Base-by-base conservation (phyloP, 2,888 invertebrate genomes). In the Keiferia lycopersicella region DNA sequence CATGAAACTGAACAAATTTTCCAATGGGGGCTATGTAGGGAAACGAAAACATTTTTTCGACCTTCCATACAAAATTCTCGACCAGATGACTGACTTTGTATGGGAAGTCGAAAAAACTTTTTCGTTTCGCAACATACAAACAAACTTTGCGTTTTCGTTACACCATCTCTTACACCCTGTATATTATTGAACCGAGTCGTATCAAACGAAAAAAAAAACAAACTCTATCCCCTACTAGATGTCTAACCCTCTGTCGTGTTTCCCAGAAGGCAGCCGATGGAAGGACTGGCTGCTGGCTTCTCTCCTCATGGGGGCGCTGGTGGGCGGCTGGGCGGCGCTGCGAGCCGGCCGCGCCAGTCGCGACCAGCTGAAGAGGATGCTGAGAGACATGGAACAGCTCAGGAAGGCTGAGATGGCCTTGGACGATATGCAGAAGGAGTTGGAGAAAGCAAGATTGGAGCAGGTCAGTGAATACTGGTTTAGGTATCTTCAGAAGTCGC, bases 261-360 rank as follows among this genome's bases (percentile, higher is more conserved):
- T 77, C 73, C 67, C 84, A 96, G 96, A 95, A 92, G 94, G 95
- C 74, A 96, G 95, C 80, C 94, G 95, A 81, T 94, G 97, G 93
- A 99, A 99, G 89, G 99, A 99, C 91, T 93, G 97, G 79, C 94
- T 97, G 69, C 93, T 99, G 76, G 96, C 97, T 41, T 95, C 96
- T 2, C 91, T 98, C 65, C 91, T 98, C 63, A 92, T 98, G 70
- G 95, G 97, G 73, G 98, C 98, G 10, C 93, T 97, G 63, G 95
- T 96, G 64, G 98, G 97, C 62, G 96, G 96, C 74, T 98, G 97
- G 97, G 97, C 97, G 84, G 98, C 97, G 34, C 95, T 97, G 84
- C 95, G 96, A 65, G 98, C 98, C 72, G 97, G 98, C 80, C 96
- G 97, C 78, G 96, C 95, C 78, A 97, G 97, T 45, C 96, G 97